Conservation (phyloP, 2,888 invertebrate species). For the Drosophila subquinaria region DNA sequence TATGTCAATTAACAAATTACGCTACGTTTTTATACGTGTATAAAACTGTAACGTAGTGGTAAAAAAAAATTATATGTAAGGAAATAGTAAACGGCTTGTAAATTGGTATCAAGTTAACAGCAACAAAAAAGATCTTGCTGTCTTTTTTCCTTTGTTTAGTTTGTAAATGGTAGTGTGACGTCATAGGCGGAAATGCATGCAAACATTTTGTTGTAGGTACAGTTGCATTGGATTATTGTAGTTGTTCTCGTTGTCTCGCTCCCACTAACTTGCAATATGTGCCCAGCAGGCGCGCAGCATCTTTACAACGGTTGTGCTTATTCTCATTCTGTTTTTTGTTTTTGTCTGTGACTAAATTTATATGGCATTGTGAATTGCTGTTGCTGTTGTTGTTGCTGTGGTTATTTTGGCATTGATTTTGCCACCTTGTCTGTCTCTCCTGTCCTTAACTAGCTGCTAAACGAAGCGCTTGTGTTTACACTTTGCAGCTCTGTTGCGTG, state of each 20-base stretch:
- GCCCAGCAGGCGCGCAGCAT: constrained; percentile 38
- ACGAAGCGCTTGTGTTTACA: constrained; percentile 37
- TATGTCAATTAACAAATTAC: constrained; percentile 47
- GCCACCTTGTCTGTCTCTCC: constrained; percentile 47
- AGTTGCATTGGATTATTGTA: constrained; percentile 61
- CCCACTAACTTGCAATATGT: constrained; percentile 13
- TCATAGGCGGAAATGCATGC: constrained; percentile 68
- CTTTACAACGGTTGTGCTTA: constrained; percentile 20
- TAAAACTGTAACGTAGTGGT: constrained; percentile 38
- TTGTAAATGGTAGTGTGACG: constrained; percentile 75
- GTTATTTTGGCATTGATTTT: constrained; percentile 35
- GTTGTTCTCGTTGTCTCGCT: constrained; percentile 40
- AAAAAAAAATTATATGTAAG: constrained; percentile 31
- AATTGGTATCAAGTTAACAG: constrained; percentile 65
- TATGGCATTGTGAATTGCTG: constrained; percentile 67
- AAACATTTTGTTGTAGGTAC: constrained; percentile 44
- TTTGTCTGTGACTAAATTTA: constrained; percentile 54
- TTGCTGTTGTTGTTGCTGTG: constrained; percentile 45
- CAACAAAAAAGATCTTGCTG: constrained; percentile 35
- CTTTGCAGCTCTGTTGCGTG: constrained; percentile 73
- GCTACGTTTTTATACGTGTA: constrained; percentile 34
- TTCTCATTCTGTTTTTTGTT: constrained; percentile 20
- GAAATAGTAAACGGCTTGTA: constrained; percentile 53
- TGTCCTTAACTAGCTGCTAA: constrained; percentile 26
- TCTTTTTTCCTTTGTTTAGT: constrained; percentile 26